Evolutionary conservation across 2,888 invertebrate genomes (phyloP).

Genomic region (Ptilodon capucinus): DNA sequence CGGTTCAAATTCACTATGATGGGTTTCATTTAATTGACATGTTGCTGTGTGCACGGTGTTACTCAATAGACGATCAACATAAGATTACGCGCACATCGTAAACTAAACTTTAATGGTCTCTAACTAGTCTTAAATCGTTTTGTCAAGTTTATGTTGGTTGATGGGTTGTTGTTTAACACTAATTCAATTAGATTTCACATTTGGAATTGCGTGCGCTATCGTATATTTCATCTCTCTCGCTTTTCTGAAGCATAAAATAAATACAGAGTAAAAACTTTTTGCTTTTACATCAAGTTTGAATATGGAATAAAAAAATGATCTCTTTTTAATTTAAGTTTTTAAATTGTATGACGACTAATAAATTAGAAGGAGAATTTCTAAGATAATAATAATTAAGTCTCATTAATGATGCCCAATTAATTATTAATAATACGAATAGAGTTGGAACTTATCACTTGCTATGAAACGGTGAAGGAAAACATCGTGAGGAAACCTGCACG

Average conservation of each 20-base stretch:
- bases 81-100: background rate
- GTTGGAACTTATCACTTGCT: too few relatives aligned
- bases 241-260: background rate
- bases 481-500: too few relatives aligned
- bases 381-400: too few relatives aligned
- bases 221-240: constrained; percentile 4
- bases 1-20: background rate
- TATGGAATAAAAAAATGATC: too few relatives aligned
- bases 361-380: too few relatives aligned
- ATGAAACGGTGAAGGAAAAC: too few relatives aligned
- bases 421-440: too few relatives aligned
- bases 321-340: too few relatives aligned
- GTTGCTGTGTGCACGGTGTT: background rate
- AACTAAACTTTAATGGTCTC: background rate
- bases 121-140: background rate
- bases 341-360: too few relatives aligned
- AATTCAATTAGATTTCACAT: constrained; percentile 21
- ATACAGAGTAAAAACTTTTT: too few relatives aligned
- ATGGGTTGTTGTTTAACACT: background rate
- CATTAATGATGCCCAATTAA: too few relatives aligned
- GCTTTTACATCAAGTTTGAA: too few relatives aligned
- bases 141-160: background rate
- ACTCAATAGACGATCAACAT: background rate
- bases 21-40: background rate
- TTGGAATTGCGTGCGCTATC: constrained; percentile 6